Evolutionary conservation across 1,140 invertebrate genomes (phyloP).

Genomic region (Heliconius himera): DNA sequence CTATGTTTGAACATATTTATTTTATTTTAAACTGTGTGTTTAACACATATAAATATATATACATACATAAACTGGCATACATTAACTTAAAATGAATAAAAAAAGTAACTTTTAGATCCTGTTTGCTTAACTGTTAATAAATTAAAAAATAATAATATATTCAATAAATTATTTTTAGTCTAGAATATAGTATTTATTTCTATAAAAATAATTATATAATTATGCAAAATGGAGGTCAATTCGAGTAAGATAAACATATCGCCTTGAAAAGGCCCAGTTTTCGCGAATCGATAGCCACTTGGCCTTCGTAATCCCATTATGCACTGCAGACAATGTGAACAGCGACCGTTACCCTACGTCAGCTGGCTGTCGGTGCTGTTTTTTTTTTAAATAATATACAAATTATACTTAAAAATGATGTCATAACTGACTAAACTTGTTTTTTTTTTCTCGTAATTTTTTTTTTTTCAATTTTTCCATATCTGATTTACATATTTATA

Average conservation of each 20-base stretch:
- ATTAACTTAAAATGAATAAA: too few relatives aligned
- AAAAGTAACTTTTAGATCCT: too few relatives aligned
- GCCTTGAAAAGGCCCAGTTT: constrained; percentile 40
- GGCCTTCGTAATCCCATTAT: constrained; percentile 50
- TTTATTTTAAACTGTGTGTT: too few relatives aligned
- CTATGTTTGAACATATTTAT: too few relatives aligned
- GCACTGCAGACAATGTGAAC: constrained; percentile 45
- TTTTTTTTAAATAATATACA: constrained; percentile 11
- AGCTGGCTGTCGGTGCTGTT: constrained; percentile 29
- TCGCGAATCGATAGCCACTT: constrained; percentile 48
- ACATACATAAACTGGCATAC: too few relatives aligned
- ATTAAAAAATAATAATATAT: too few relatives aligned
- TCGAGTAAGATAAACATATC: constrained; percentile 1
- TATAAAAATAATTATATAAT: neutral
- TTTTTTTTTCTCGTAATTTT: too few relatives aligned
- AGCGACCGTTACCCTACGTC: constrained; percentile 41
- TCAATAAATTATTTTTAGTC: neutral
- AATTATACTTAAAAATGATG: neutral
- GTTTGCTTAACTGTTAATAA: too few relatives aligned
- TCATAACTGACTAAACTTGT: neutral
- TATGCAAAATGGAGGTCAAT: neutral
- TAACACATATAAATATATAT: too few relatives aligned
- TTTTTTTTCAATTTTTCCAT: neutral
- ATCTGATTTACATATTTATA: neutral
- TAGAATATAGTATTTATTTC: neutral